Conservation (phyloP, 1,140 invertebrate species). For the Drosophila ironensis region DNA sequence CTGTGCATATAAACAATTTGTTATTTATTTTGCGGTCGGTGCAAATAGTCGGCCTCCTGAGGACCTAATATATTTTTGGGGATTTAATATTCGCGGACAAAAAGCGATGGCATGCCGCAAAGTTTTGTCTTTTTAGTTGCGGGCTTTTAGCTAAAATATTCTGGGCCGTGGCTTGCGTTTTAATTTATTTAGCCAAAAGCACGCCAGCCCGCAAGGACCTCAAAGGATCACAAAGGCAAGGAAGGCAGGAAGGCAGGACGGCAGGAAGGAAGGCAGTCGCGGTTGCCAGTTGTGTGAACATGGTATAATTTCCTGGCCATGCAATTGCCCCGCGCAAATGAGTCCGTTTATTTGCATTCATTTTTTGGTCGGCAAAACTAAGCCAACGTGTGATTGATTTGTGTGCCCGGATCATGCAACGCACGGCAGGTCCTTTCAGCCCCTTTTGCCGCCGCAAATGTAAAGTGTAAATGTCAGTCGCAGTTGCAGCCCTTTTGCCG, state of each 20-base stretch:
- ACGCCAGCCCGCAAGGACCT: not conserved
- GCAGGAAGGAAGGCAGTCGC: slow-evolving; percentile 11
- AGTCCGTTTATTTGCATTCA: not conserved
- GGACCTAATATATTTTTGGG: slow-evolving; percentile 18
- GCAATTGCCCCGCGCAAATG: not conserved
- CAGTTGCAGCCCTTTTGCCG: too few species aligned
- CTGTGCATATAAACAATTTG: too few species aligned
- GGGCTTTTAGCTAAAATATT: slow-evolving; percentile 52
- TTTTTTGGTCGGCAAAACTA: not conserved
- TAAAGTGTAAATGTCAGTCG: too few species aligned
- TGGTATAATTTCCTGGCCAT: not conserved
- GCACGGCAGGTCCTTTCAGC: too few species aligned
- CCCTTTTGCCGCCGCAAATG: too few species aligned
- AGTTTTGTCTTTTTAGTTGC: not conserved
- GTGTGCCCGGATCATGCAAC: slow-evolving; percentile 51
- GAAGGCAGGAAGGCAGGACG: slow-evolving; percentile 12
- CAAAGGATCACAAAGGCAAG: too few species aligned
- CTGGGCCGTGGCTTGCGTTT: slow-evolving; percentile 57
- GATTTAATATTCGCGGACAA: not conserved
- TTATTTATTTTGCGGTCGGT: too few species aligned
- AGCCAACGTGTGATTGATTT: slow-evolving; percentile 44
- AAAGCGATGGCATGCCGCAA: not conserved
- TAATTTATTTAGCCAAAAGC: slow-evolving; percentile 68
- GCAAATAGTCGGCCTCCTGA: not conserved
- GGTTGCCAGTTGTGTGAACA: too few species aligned